Base-by-base conservation (phyloP, 2,797 vertebrate genomes). In the Myripristis jacobus region DNA sequence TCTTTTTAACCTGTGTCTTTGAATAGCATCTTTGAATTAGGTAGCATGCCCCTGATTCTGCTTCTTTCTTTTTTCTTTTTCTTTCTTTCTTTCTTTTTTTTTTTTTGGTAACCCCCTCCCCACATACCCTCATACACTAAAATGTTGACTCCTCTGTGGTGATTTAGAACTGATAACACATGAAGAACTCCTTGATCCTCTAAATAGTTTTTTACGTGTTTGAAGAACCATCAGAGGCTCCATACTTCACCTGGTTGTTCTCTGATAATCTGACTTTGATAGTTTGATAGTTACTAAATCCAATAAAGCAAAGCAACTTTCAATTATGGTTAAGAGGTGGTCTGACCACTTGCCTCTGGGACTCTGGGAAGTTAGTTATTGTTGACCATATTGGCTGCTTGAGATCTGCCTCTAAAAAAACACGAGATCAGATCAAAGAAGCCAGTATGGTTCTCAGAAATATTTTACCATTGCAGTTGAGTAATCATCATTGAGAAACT, bases 171-270 rank as follows among this genome's bases (percentile, higher is more conserved):
- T 31, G 29, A 4, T 31, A 31, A 1, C 7, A n/a, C 27, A 18
- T 68, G 11, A 57, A 48, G 19, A 58, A 46, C 58, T 43, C 27
- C 51, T 60, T 66, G 22, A 66, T 61, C 29, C 31, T 43, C 31
- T 27, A 67, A 60, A 61, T 41, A 52, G 18, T 2, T 12, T 66
- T 22, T 63, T 10, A 21, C 29, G 46, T 62, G 54, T 76, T 47
- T 59, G 29, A 66, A 52, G 52, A 67, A 22, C 11, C 34, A 60
- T 55, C 51, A 56, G 66, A 44, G 68, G 59, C 75, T 55, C n/a
- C 44, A 59, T 24, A 41, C 25, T 43, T 21, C 31, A 54, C 11
- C 53, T 62, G 51, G 44, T 36, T 46, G 19, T 70, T 70, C n/a
- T 51, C n/a, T 47, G 41, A 64, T 27, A 27, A 64, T 43, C 48